A percentile compares a stretch with the other conserved stretches of the same genome.
These are phyloP conservation scores for Onthophagus taurus DNA, from an alignment of 1,140 invertebrate genomes.

Conservation along the genomic window DNA sequence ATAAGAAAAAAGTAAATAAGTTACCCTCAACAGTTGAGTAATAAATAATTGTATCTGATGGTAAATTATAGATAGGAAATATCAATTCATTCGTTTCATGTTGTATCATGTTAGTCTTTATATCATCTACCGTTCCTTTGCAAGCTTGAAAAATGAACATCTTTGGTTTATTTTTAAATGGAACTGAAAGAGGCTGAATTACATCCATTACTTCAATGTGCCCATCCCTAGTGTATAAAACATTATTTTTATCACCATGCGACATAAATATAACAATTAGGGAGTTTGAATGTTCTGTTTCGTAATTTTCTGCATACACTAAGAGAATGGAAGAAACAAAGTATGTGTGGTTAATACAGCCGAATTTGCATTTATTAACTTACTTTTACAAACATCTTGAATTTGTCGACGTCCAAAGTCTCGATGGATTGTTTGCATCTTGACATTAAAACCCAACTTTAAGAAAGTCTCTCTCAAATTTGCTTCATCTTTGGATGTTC, in stretches of 20 bases:
- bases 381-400: no score
- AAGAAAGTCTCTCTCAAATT: constrained; percentile 22
- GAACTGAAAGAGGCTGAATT: constrained; percentile 22
- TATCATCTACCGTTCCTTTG: constrained; percentile 25
- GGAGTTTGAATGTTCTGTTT: constrained; percentile 21
- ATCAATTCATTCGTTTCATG: no score
- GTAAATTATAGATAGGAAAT: constrained; percentile 16
- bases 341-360: no score
- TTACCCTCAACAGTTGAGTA: constrained; percentile 28
- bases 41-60: constrained; percentile 24
- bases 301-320: no score
- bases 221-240: constrained; percentile 18
- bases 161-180: constrained; percentile 28
- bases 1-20: not conserved
- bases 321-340: no score
- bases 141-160: constrained; percentile 33
- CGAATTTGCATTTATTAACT: no score
- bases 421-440: no score
- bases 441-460: constrained; percentile 25
- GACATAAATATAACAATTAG: constrained; percentile 28
- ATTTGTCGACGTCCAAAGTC: no score
- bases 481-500: constrained; percentile 24
- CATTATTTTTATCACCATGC: constrained; percentile 22
- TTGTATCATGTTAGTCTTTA: no score
- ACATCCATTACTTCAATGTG: constrained; percentile 18